A percentile compares a stretch with the other conserved stretches of the same genome.
Evolutionary conservation across 2,888 invertebrate species (phyloP).

Genomic region (Leucoptera coffeella): DNA sequence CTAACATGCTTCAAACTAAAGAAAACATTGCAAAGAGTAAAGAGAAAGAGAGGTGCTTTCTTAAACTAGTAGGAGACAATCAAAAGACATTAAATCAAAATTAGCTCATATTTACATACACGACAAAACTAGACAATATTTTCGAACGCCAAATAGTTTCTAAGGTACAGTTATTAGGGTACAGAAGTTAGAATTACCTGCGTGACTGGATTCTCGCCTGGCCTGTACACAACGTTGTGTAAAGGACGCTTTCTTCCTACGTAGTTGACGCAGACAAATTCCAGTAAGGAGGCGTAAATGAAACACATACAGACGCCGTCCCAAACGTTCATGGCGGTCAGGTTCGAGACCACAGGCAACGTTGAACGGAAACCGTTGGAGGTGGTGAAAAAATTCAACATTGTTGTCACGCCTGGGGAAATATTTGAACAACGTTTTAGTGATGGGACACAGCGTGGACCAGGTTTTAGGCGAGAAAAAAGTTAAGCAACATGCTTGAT

Average conservation of each 20-base stretch:
- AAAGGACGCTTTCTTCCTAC: constrained; percentile 85
- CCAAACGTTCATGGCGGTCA: constrained; percentile 96
- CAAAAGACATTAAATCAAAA: too few relatives aligned
- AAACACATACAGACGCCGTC: constrained; percentile 96
- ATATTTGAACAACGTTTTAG: too few relatives aligned
- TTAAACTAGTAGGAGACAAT: background rate
- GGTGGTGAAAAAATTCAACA: constrained; percentile 97
- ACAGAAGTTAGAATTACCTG: constrained; percentile 79
- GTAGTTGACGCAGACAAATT: constrained; percentile 94
- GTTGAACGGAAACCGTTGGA: constrained; percentile 89
- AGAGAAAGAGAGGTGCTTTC: constrained; percentile 10
- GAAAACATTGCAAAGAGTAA: constrained; percentile 52
- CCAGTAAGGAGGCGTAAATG: constrained; percentile 89
- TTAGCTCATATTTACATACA: too few relatives aligned
- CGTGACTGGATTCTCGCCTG: constrained; percentile 85
- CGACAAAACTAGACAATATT: too few relatives aligned
- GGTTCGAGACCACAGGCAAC: constrained; percentile 86
- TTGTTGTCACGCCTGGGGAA: constrained; percentile 83
- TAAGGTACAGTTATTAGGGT: too few relatives aligned
- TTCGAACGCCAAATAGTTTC: too few relatives aligned
- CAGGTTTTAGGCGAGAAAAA: too few relatives aligned
- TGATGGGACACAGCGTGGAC: too few relatives aligned
- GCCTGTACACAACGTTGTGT: constrained; percentile 84
- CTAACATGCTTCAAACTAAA: too few relatives aligned
- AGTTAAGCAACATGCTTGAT: too few relatives aligned